Percentiles rank a stretch among this genome's conserved stretches.
Evolutionary conservation across 2,797 vertebrate genomes (phyloP).

Genomic region (Cynodonichthys magdalenae): DNA sequence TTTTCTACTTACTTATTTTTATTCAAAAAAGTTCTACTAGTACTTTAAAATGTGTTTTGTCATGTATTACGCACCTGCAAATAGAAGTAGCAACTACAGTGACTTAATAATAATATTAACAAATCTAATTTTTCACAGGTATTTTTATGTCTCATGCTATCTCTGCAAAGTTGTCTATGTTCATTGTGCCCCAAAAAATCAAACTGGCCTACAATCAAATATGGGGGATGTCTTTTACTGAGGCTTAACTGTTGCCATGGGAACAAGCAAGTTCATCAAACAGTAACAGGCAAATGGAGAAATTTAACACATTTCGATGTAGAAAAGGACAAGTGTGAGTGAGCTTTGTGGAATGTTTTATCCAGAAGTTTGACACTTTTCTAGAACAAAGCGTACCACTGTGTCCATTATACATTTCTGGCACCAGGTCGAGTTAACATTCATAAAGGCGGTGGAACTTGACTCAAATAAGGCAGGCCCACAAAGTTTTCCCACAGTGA

Average conservation of each 20-base stretch:
- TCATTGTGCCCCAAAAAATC: slow-evolving; percentile 87
- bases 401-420: slow-evolving; percentile 2
- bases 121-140: slow-evolving; percentile 37
- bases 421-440: neutral
- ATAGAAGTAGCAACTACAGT: neutral
- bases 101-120: neutral
- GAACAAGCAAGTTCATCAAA: slow-evolving; percentile 17
- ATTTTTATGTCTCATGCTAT: slow-evolving; percentile 87
- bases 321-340: neutral
- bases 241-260: slow-evolving; percentile 48
- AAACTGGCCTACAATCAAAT: slow-evolving; percentile 81
- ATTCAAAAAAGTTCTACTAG: neutral
- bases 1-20: neutral
- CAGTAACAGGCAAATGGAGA: slow-evolving; percentile 19
- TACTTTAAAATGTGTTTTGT: neutral
- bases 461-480: neutral
- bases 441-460: neutral
- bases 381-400: neutral
- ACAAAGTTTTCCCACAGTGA: too few relatives aligned
- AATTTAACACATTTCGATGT: too few relatives aligned
- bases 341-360: slow-evolving; percentile 3
- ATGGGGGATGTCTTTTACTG: slow-evolving; percentile 74
- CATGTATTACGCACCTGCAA: neutral
- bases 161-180: slow-evolving; percentile 86
- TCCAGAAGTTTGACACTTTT: neutral